Base-by-base conservation (phyloP, 2,888 invertebrate species). In the Drosophila melanosoma region DNA sequence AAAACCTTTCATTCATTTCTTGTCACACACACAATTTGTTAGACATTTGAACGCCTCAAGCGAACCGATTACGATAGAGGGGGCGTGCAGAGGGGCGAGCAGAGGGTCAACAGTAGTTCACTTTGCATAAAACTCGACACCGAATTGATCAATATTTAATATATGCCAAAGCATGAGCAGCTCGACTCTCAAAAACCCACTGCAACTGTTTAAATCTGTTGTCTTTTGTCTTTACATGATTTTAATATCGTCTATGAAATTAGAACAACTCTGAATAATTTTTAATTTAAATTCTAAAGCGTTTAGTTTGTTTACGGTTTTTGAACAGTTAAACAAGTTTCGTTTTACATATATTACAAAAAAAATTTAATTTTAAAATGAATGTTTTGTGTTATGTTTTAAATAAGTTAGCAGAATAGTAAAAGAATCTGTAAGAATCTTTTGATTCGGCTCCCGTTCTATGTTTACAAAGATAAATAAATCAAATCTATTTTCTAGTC, bases 21-120 rank as follows among this genome's bases (percentile, higher is more conserved):
- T 45, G 58, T 57, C 62, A 23, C 62, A 23, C 51, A 53, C 60
- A 73, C 79, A 79, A 75, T 75, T 78, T 78, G 76, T 75, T 64
- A 40, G 54, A 45, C 77, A 78, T 78, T 79, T 79, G 79, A 59
- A 15, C 40, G 70, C 70, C 59, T 69, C 32, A 58, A 75, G 48
- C 32, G 29, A 48, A 35, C 58, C 52, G 67, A 67, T 67, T 73
- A 52, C 42, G 33, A 36, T 26, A 11, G n/a, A 12, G n/a, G 33
- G 63, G 35, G 23, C n/a, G n/a, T n/a, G n/a, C 26, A 7, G n/a
- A 11, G n/a, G 33, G 53, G 35, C 35, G 0, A 38, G 17, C 8
- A 5, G 29, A 5, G 29, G 69, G 35, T 54, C 17, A 54, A 49
- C 40, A 32, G 35, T 54, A 42, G 69, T 69, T 54, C 29, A 17